Conservation (phyloP, 2,888 invertebrate species). For the Chrysopilus asiliformis region DNA sequence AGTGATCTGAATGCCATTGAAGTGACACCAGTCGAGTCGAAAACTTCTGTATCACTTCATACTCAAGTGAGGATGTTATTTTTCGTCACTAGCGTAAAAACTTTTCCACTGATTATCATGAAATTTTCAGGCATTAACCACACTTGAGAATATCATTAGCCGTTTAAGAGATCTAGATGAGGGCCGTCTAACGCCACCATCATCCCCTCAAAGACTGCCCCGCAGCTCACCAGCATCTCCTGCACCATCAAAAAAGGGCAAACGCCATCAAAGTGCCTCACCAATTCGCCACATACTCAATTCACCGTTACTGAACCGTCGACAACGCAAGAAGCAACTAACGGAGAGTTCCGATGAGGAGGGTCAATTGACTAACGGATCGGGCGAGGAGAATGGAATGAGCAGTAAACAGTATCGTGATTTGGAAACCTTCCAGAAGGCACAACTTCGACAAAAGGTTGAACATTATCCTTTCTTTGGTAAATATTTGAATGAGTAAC, state of each 20-base stretch:
- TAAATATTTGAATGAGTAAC: too few species aligned
- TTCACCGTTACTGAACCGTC: conserved; percentile 67
- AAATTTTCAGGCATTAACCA: conserved; percentile 38
- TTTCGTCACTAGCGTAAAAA: not conserved
- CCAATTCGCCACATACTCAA: conserved; percentile 71
- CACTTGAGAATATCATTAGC: conserved; percentile 44
- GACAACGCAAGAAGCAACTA: conserved; percentile 58
- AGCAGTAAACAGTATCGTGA: conserved; percentile 67
- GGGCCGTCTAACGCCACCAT: conserved; percentile 38
- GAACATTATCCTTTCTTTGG: conserved; percentile 8
- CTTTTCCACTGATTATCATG: too few species aligned
- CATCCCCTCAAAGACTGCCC: conserved; percentile 46
- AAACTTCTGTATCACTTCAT: conserved; percentile 34
- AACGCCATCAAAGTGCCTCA: conserved; percentile 64
- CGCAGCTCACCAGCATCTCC: conserved; percentile 66
- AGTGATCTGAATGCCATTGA: conserved; percentile 22
- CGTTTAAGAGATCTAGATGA: conserved; percentile 42
- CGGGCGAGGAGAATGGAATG: conserved; percentile 43
- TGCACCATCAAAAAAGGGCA: conserved; percentile 55
- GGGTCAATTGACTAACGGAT: conserved; percentile 40
- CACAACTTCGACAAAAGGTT: conserved; percentile 82
- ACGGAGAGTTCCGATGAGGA: conserved; percentile 78
- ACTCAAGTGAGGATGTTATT: conserved; percentile 26
- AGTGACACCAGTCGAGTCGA: conserved; percentile 33
- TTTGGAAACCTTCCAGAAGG: conserved; percentile 83